Percentiles rank a stretch among this genome's conserved stretches.
These are phyloP conservation scores for Gobius niger DNA, from an alignment of 2,113 vertebrate genomes.

Conservation along the genomic window DNA sequence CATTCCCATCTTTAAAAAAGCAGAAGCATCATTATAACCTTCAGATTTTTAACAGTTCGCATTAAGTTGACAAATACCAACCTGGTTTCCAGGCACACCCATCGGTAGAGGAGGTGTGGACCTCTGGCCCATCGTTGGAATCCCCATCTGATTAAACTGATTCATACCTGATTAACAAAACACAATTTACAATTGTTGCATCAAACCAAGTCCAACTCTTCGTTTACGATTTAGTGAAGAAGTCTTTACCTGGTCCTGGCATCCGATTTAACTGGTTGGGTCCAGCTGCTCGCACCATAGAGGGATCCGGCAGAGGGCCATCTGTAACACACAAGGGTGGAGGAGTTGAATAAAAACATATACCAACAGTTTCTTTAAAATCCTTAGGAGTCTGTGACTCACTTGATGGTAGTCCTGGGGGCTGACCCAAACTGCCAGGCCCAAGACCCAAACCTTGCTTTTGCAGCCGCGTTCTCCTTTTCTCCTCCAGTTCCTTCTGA, in stretches of 20 bases:
- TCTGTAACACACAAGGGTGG: constrained; percentile 72
- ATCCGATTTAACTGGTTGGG: constrained; percentile 92
- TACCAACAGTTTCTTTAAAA: background rate
- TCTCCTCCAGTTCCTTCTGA: constrained; percentile 96
- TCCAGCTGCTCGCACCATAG: constrained; percentile 86
- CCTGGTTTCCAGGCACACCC: constrained; percentile 87
- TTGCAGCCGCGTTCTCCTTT: constrained; percentile 90
- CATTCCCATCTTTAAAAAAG: constrained; percentile 82
- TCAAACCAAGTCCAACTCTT: background rate
- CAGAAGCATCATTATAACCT: background rate
- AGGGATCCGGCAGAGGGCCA: constrained; percentile 86
- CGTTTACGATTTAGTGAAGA: background rate
- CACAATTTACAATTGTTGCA: background rate
- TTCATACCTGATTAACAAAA: constrained; percentile 82
- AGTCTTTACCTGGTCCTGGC: constrained; percentile 83
- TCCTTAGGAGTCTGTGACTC: constrained; percentile 60
- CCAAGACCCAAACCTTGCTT: constrained; percentile 89
- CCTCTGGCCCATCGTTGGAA: constrained; percentile 86
- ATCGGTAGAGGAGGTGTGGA: constrained; percentile 90
- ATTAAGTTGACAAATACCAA: constrained; percentile 53
- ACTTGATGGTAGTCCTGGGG: constrained; percentile 85
- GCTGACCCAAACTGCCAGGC: constrained; percentile 69
- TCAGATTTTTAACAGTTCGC: background rate
- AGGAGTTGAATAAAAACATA: background rate
- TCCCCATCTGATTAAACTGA: constrained; percentile 88